Evolutionary conservation across 2,113 vertebrate genomes (phyloP).

Genomic region (Grus americana): DNA sequence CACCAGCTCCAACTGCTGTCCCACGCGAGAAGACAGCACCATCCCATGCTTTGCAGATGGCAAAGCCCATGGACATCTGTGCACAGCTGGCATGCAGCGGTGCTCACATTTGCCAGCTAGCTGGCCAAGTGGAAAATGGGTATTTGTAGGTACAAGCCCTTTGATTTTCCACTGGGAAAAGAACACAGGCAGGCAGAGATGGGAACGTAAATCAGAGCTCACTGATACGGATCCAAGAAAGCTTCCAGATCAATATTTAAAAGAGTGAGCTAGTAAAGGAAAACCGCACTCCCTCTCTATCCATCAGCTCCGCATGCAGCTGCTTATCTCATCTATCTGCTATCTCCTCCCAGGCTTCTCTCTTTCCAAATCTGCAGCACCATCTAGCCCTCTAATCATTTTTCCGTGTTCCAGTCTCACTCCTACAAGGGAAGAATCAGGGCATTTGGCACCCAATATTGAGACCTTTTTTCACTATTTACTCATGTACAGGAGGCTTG

Average conservation of each 20-base stretch:
- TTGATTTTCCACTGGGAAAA: conserved; percentile 14
- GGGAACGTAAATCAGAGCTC: background rate
- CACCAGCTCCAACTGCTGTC: background rate
- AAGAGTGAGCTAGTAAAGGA: background rate
- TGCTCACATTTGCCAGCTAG: background rate
- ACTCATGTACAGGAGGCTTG: background rate
- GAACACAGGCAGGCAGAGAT: background rate
- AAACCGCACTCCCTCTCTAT: background rate
- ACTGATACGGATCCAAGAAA: background rate
- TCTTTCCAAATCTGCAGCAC: background rate
- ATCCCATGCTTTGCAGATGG: background rate
- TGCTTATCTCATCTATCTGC: conserved; percentile 2
- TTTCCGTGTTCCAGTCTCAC: background rate
- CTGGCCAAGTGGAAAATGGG: conserved; percentile 30
- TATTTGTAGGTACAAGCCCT: conserved; percentile 32
- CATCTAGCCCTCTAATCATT: background rate
- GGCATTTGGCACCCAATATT: background rate
- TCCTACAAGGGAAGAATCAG: background rate
- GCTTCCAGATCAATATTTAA: conserved; percentile 43
- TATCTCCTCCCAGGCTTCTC: background rate
- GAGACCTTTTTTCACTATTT: background rate
- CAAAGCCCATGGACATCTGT: background rate
- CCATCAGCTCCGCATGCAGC: background rate
- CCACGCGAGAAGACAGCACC: background rate
- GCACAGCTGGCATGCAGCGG: background rate